Conservation (phyloP, 2,888 invertebrate genomes). For the Gonocerus acuteangulatus region DNA sequence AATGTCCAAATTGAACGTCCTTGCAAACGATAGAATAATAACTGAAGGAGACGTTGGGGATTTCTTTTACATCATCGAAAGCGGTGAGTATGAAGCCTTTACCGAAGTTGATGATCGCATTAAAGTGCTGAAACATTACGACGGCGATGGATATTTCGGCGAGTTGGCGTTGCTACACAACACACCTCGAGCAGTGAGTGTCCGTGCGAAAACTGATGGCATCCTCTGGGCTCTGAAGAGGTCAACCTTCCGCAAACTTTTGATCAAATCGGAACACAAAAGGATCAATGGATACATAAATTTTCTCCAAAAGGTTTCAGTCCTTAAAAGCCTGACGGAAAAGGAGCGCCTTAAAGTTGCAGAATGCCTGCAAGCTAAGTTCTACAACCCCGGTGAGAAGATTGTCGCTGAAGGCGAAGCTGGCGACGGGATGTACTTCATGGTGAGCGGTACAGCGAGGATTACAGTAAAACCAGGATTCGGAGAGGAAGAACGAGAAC, state of each 20-base stretch:
- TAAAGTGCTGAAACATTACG: conserved; percentile 75
- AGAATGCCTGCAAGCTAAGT: conserved; percentile 81
- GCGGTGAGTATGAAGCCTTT: conserved; percentile 71
- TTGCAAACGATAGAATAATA: conserved; percentile 80
- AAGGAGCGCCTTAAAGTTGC: conserved; percentile 96
- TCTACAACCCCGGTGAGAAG: conserved; percentile 64
- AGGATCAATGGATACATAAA: conserved; percentile 62
- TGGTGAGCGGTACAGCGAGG: conserved; percentile 82
- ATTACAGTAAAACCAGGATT: conserved; percentile 59
- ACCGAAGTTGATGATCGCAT: conserved; percentile 55
- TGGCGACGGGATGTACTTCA: conserved; percentile 97
- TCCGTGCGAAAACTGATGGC: conserved; percentile 73
- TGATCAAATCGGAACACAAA: conserved; percentile 92
- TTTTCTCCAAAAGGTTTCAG: neutral
- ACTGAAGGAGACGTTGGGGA: conserved; percentile 95
- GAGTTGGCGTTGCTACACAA: conserved; percentile 96
- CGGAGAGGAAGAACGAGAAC: neutral
- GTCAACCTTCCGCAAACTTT: conserved; percentile 89
- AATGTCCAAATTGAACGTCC: conserved; percentile 90
- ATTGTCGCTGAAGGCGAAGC: conserved; percentile 90
- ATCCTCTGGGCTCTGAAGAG: conserved; percentile 98
- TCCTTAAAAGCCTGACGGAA: neutral
- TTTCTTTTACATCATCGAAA: conserved; percentile 97
- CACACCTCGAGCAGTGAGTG: conserved; percentile 92
- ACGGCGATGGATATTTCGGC: conserved; percentile 86